phyloP scores from a whole-genome alignment of 2,888 invertebrate species.

The Shargacucullia verbasci region DNA sequence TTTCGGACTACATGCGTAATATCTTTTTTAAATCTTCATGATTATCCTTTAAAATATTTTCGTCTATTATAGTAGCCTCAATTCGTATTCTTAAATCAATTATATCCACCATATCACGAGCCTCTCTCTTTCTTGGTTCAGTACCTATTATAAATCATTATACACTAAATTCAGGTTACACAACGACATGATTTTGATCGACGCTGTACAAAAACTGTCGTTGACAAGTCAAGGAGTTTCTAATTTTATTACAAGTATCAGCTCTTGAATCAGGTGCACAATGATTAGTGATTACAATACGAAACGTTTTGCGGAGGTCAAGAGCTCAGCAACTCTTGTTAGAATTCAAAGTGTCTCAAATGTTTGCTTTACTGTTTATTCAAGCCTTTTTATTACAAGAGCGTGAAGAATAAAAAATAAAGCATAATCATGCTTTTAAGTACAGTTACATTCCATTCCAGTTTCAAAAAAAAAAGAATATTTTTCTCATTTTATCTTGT shows the following conservation, averaged over 20 bases:
- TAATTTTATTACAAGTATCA: conserved; percentile 45
- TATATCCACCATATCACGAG: no score
- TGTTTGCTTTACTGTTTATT: conserved; percentile 46
- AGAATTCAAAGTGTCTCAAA: conserved; percentile 33
- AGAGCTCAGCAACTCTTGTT: conserved; percentile 42
- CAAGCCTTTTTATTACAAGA: conserved; percentile 38
- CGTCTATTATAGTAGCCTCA: no score
- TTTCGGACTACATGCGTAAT: no score
- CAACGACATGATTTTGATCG: conserved; percentile 29
- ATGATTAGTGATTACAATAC: conserved; percentile 45
- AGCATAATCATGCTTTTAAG: conserved; percentile 11
- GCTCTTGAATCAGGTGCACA: conserved; percentile 45
- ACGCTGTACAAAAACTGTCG: conserved; percentile 28
- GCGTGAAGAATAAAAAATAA: conserved; percentile 28
- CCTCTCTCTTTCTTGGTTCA: neutral
- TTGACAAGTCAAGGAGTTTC: conserved; percentile 40
- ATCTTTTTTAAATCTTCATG: no score
- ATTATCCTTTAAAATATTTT: no score
- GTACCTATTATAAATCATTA: neutral
- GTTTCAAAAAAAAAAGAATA: conserved; percentile 1
- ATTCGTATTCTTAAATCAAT: no score
- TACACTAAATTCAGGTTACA: conserved; percentile 2
- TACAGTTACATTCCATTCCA: conserved; percentile 27
- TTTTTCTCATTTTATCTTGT: no score
- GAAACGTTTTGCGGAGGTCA: conserved; percentile 59